These are phyloP conservation scores for Panthera tigris DNA, from an alignment of 2,113 vertebrate species.

Conservation along the genomic window DNA sequence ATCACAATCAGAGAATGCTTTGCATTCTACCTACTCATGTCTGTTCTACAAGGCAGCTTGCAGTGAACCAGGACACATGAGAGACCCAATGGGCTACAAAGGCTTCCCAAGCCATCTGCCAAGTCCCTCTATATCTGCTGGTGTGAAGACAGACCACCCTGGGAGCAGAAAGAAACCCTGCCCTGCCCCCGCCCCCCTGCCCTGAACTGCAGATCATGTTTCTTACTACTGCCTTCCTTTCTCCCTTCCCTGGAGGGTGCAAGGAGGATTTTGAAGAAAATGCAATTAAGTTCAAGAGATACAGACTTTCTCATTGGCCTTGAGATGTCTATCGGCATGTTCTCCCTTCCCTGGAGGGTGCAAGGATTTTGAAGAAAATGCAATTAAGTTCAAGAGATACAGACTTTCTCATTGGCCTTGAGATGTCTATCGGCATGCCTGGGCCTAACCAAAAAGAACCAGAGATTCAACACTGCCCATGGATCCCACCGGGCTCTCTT, in stretches of 20 bases:
- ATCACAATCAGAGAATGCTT: neutral
- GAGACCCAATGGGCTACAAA: neutral
- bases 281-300: neutral
- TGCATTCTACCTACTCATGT: neutral
- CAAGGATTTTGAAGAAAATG: neutral
- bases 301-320: neutral
- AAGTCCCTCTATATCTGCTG: neutral
- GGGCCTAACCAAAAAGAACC: neutral
- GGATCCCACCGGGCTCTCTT: neutral
- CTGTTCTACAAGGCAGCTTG: neutral
- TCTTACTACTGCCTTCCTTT: neutral
- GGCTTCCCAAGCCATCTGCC: neutral
- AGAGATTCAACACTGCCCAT: neutral
- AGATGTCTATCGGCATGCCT: neutral
- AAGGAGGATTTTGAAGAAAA: neutral
- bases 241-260: neutral
- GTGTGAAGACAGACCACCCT: neutral
- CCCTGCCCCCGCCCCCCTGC: rapidly evolving
- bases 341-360: neutral
- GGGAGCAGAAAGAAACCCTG: neutral
- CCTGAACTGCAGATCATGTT: neutral
- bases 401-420: neutral
- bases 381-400: neutral
- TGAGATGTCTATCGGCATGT: neutral
- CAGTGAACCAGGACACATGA: neutral